phyloP scores from a whole-genome alignment of 1,140 invertebrate genomes.

The Drosophila sturtevanti region DNA sequence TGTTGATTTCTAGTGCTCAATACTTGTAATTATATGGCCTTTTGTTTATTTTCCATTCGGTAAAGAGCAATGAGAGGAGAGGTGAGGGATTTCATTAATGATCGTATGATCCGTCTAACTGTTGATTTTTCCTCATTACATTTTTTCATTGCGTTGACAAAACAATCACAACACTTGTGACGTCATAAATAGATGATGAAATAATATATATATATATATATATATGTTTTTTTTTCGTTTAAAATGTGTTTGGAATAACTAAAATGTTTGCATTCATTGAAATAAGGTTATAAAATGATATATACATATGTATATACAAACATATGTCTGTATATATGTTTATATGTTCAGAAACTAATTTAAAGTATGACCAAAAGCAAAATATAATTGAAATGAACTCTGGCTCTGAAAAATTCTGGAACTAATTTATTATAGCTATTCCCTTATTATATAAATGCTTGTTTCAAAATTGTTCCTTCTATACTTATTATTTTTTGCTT shows the following conservation, averaged over 20 bases:
- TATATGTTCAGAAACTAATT: too few relatives aligned
- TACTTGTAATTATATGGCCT: conserved; percentile 20
- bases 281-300: not conserved
- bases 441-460: too few relatives aligned
- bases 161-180: not conserved
- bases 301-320: too few relatives aligned
- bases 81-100: not conserved
- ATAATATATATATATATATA: not conserved
- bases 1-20: not conserved
- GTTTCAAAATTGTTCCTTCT: too few relatives aligned
- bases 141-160: not conserved
- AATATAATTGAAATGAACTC: too few relatives aligned
- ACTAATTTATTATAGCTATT: too few relatives aligned
- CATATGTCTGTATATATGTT: too few relatives aligned
- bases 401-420: too few relatives aligned
- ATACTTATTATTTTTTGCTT: too few relatives aligned
- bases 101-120: not conserved
- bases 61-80: not conserved
- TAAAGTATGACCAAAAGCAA: too few relatives aligned
- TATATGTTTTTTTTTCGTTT: too few relatives aligned
- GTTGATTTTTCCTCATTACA: not conserved
- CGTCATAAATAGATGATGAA: not conserved
- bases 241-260: conserved; percentile 2
- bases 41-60: conserved; percentile 4
- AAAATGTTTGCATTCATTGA: not conserved